Percentiles rank a stretch among this genome's conserved stretches.
Conservation (phyloP, 2,113 vertebrate genomes). For the Condylura cristata region DNA sequence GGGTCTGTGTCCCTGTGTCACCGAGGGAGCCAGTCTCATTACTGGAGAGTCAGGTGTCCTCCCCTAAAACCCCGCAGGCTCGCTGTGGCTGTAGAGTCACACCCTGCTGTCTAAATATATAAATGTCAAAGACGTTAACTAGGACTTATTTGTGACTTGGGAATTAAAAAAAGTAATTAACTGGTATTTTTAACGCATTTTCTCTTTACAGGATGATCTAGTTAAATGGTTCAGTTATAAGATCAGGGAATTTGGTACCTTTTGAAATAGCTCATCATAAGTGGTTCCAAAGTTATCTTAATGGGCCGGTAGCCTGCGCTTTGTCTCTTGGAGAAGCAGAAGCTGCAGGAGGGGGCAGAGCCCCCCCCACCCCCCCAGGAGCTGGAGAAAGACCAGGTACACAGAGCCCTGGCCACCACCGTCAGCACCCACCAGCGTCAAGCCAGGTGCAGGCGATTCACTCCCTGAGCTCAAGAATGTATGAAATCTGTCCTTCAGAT, state of each 20-base stretch:
- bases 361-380: not conserved
- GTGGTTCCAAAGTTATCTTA: conserved; percentile 76
- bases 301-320: conserved; percentile 41
- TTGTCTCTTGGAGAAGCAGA: conserved; percentile 49
- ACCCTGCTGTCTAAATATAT: conserved; percentile 81
- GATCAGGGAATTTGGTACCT: conserved; percentile 82
- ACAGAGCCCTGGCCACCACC: not conserved
- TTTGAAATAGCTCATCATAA: conserved; percentile 81
- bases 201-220: conserved; percentile 81
- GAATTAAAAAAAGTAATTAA: conserved; percentile 84
- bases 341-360: conserved; percentile 21
- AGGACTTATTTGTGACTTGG: conserved; percentile 79
- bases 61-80: not conserved
- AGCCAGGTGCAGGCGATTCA: not conserved
- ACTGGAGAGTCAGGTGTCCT: not conserved
- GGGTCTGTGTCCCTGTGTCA: not conserved
- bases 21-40: not conserved
- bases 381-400: not conserved
- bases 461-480: not conserved
- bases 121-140: conserved; percentile 82
- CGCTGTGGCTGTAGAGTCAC: conserved; percentile 21
- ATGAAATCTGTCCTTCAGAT: conserved; percentile 9
- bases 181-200: conserved; percentile 83
- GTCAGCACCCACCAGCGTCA: not conserved
- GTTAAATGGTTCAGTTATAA: conserved; percentile 80